phyloP scores from a whole-genome alignment of 2,888 invertebrate genomes.

The Elysia crispata region DNA sequence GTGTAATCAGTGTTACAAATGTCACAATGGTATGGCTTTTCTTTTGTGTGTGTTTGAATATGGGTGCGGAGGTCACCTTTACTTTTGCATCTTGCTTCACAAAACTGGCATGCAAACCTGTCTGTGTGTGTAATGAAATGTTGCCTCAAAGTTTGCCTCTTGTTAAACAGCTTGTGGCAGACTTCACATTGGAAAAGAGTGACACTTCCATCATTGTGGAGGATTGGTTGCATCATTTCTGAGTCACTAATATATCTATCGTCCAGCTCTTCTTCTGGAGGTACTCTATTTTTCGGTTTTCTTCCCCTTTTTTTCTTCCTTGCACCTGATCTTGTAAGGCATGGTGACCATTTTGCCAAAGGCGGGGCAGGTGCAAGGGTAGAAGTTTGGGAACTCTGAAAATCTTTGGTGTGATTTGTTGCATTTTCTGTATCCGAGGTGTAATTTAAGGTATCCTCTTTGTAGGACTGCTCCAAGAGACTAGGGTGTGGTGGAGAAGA shows the following conservation, averaged over 20 bases:
- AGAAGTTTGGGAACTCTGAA: not conserved
- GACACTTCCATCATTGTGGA: conserved; percentile 41
- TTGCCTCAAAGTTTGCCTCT: conserved; percentile 46
- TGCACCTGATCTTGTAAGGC: conserved; percentile 17
- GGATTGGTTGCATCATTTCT: conserved; percentile 33
- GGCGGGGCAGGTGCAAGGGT: not conserved
- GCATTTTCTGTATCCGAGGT: not conserved
- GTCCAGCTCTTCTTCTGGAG: not conserved
- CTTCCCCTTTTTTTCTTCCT: conserved; percentile 20
- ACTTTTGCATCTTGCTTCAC: conserved; percentile 47
- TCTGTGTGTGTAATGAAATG: conserved; percentile 49
- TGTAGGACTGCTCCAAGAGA: conserved; percentile 9
- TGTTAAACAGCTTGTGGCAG: conserved; percentile 46
- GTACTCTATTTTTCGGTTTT: not conserved
- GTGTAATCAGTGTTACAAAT: conserved; percentile 46
- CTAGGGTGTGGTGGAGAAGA: conserved; percentile 16
- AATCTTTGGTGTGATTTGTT: not conserved
- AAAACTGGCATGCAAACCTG: conserved; percentile 47
- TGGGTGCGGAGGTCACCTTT: conserved; percentile 47
- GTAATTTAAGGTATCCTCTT: not conserved
- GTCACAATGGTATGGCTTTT: conserved; percentile 49
- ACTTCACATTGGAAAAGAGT: conserved; percentile 45
- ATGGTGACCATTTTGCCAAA: too few species aligned
- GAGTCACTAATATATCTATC: conserved; percentile 19
- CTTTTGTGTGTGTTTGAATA: conserved; percentile 49